These are phyloP conservation scores for Emydura subglobosa DNA, from an alignment of 2,113 vertebrate genomes.

Conservation along the genomic window DNA sequence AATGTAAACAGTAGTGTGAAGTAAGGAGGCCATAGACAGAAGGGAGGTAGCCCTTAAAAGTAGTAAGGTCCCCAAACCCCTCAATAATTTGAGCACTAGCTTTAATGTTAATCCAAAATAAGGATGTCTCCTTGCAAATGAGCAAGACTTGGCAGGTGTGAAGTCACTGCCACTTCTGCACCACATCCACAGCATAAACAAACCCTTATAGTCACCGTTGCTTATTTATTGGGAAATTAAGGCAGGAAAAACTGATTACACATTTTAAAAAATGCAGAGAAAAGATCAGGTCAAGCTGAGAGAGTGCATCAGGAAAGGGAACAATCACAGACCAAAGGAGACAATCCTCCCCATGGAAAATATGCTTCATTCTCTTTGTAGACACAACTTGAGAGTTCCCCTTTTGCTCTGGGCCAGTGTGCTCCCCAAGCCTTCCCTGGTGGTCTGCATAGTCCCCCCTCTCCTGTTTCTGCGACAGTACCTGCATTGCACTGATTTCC, in stretches of 20 bases:
- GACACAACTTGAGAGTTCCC: neutral
- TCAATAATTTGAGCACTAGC: neutral
- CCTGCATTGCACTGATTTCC: neutral
- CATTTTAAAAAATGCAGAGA: neutral
- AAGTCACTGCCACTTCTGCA: rapidly evolving
- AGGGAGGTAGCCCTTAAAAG: neutral
- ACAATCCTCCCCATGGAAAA: neutral
- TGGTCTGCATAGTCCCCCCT: neutral
- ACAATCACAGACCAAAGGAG: neutral
- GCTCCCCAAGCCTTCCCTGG: neutral
- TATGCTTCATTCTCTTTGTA: neutral
- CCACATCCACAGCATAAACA: rapidly evolving
- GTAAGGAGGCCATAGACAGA: neutral
- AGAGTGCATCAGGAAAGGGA: neutral
- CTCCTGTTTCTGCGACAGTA: neutral
- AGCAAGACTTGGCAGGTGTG: rapidly evolving
- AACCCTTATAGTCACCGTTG: neutral
- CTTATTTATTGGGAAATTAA: neutral
- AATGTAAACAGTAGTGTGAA: neutral
- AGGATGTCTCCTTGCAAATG: neutral
- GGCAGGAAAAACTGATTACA: no score
- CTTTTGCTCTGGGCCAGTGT: neutral
- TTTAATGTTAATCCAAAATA: neutral
- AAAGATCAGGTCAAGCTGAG: neutral
- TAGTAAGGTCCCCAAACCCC: neutral